Base-by-base conservation (phyloP, 2,888 invertebrate species). In the Congeria kusceri region DNA sequence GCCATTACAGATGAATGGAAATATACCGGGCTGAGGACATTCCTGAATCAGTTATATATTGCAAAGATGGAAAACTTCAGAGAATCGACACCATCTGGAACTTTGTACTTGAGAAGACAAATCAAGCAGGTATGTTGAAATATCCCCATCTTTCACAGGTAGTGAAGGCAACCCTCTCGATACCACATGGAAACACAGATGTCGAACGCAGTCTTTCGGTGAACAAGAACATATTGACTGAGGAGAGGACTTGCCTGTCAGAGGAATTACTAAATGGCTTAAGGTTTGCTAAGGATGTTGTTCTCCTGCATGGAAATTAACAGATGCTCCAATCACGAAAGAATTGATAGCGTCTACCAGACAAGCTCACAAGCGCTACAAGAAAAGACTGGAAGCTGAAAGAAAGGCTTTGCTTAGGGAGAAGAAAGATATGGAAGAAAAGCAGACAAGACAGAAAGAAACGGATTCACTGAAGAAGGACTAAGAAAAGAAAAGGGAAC, bases 241-340 rank as follows among this genome's bases (percentile, higher is more conserved):
- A 32, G 27, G 71, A 77, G 44, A 77, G 66, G 56, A 57, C 66
- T 18, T 44, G 53, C 9, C 32, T 67, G 13, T 57, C 70, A 32
- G 63, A 72, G 27, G 67, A 72, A 20, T 44, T 67, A n/a, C 20
- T 72, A 13, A 68, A 77, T 71, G 72, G 72, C n/a, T 46, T 77
- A 1, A 62, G 74, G 28, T 11, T 74, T 3, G 20, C 57, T 7
- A 63, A 57, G 15, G 76, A 77, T 72, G 72, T 44, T 11, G 69
- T 72, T 1, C 53, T 20, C 56, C 29, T 67, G 32, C 11, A 9
- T 49, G 49, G 49, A 18, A 49, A 5, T 4, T 49, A 15, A 15
- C 49, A 20, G 49, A 49, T 49, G 49, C 15, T 4, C 49, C 49
- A 9, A 15, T 49, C 15, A 49, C 49, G 15, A 49, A 49, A 15